Base-by-base conservation (phyloP, 2,113 vertebrate species). In the Agelaius phoeniceus region DNA sequence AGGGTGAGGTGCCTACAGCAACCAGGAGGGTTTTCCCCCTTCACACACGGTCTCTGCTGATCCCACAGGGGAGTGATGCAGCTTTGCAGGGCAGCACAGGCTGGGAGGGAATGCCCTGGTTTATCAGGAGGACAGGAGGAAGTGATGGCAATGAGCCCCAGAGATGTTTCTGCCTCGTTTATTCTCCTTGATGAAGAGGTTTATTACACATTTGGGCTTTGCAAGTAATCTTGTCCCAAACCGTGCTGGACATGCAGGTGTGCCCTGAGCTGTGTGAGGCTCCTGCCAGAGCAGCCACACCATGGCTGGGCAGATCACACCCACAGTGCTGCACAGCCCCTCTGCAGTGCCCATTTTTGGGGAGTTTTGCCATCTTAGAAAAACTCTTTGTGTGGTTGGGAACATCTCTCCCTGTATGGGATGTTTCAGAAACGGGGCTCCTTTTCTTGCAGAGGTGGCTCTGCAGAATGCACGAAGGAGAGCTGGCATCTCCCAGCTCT, bases 331-430 rank as follows among this genome's bases (percentile, higher is more conserved):
- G 52, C 57, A 5, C 33, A 49, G 23, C 8, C 48, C 84, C 80
- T 46, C 16, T 10, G 28, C 13, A 26, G 54, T 14, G 23, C 9
- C 52, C 84, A 0, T 41, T 31, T 22, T 21, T 11, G 10, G 35
- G 52, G 22, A 33, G 19, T 21, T 55, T 19, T 27, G 49, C 49
- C 49, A 27, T 15, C 49, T 26, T 5, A 51, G 49, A 51, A 51
- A 26, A 51, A 15, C 24, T 2, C 0, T 24, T 84, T 2, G 0
- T 16, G 22, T 0, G 0, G 7, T 59, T 89, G 31, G 31, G 49
- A 44, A 12, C 6, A 5, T 27, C 27, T 24, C 41, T 61, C 16
- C 13, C 16, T 62, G 14, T 7, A 4, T 16, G 35, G 65, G 22
- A 4, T 39, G 27, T 35, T 76, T 68, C 21, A 44, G 44, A 82